These are phyloP conservation scores for Gibbula magus DNA, from an alignment of 2,888 invertebrate genomes.

Conservation along the genomic window DNA sequence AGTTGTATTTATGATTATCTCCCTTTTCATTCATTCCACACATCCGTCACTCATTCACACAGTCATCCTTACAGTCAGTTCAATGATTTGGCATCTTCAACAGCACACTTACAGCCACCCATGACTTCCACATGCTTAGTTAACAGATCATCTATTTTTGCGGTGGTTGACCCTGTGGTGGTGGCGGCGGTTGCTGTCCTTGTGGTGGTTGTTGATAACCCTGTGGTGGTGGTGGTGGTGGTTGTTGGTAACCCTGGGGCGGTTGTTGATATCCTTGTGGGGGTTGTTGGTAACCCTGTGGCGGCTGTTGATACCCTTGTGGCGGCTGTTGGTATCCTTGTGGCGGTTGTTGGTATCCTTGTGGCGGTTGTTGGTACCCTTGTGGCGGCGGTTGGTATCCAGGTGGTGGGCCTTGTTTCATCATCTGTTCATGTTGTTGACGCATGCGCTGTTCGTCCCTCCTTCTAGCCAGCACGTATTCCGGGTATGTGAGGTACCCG, in stretches of 20 bases:
- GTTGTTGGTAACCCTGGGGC: not conserved
- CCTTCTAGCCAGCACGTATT: constrained; percentile 78
- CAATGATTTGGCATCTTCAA: not conserved
- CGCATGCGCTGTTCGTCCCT: constrained; percentile 60
- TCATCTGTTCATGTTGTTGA: constrained; percentile 27
- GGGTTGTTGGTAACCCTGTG: constrained; percentile 13
- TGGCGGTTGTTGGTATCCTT: not conserved
- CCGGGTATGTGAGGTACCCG: constrained; percentile 89
- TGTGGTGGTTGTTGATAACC: constrained; percentile 4
- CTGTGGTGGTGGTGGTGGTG: not conserved
- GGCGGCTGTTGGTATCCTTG: not conserved
- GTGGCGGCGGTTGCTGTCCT: not conserved
- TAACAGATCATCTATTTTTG: not conserved
- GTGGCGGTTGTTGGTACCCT: not conserved
- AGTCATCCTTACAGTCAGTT: no score
- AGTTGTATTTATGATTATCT: no score
- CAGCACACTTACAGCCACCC: not conserved
- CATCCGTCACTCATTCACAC: no score
- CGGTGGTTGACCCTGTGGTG: not conserved
- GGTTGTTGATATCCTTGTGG: not conserved
- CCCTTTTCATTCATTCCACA: no score
- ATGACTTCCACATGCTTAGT: not conserved
- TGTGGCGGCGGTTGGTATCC: not conserved
- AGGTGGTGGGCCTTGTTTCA: not conserved
- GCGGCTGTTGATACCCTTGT: constrained; percentile 14